Base-by-base conservation (phyloP, 1,140 invertebrate genomes). In the Pseudachorutes palmiensis region DNA sequence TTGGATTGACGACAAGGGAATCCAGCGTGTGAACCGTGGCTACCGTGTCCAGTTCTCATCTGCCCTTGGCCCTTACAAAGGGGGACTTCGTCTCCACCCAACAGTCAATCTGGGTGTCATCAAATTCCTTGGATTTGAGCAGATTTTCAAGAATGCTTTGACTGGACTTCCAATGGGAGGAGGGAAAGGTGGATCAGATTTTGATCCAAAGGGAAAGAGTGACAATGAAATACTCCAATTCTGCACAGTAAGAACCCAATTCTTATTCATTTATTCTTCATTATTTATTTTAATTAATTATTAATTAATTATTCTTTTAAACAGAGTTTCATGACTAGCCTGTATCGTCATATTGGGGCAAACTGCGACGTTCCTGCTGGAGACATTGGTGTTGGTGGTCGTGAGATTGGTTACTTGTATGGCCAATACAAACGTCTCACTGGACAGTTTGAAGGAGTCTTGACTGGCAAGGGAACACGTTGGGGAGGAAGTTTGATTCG, bases 11-110 rank as follows among this genome's bases (percentile, higher is more conserved):
- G 66, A 68, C 48, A 51, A 51, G 1, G 66, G 66, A n/a, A 41
- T 66, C 16, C 31, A 66, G 30, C 61, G 48, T 1, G 62, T 65
- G 29, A 68, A 68, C 59, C 60, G 60, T 36, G 66, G 61, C 24
- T 68, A 64, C 49, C 66, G 66, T 28, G 66, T 68, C 12, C 66
- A 68, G 33, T 57, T 55, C 29, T 66, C 64, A 14, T 41, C 36
- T 9, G 62, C 66, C 1, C 64, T 68, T 48, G 66, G 66, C 2
- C 66, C 66, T n/a, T 68, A 68, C 48, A 68, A 68, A 57, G 66
- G 66, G 19, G 66, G 66, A 48, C 41, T 68, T n/a, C 61, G 66
- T n/a, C 60, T 68, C 41, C 66, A 68, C 60, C 61, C 66, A 14
- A 51, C 33, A 1, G 66, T 68, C 2, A 45, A 45, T 30, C 31